Evolutionary conservation across 2,888 invertebrate genomes (phyloP).

Genomic region (Stomorhina lunata): DNA sequence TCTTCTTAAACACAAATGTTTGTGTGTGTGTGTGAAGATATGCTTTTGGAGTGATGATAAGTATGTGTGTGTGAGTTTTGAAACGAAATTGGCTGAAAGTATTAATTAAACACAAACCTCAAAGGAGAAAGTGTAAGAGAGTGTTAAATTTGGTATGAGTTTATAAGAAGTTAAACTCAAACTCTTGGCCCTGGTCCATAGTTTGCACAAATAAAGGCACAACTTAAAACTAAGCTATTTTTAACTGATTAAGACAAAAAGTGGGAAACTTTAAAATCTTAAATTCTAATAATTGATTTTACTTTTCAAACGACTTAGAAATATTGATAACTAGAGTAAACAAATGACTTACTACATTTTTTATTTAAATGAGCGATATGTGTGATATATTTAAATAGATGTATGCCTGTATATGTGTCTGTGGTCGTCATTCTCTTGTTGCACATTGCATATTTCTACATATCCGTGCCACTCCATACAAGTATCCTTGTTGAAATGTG

Average conservation of each 20-base stretch:
- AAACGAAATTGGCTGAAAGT: slow-evolving; percentile 66
- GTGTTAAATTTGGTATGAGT: slow-evolving; percentile 50
- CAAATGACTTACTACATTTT: neutral
- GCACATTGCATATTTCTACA: neutral
- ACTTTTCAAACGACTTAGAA: too few species aligned
- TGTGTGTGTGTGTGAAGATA: neutral
- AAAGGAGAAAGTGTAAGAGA: slow-evolving; percentile 44
- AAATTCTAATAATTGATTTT: too few species aligned
- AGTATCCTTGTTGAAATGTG: neutral
- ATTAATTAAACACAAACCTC: slow-evolving; percentile 67
- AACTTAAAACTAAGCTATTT: too few species aligned
- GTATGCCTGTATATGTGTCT: neutral
- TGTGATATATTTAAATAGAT: neutral
- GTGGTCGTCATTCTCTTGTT: slow-evolving; percentile 27
- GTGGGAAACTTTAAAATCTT: too few species aligned
- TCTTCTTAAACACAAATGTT: slow-evolving; percentile 11
- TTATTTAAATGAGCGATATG: too few species aligned
- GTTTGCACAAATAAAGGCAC: too few species aligned
- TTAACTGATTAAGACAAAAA: too few species aligned
- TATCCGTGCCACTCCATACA: neutral
- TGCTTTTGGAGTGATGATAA: neutral
- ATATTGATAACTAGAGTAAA: too few species aligned
- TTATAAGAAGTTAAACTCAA: neutral
- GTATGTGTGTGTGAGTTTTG: slow-evolving; percentile 5
- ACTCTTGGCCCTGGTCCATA: too few species aligned